These are phyloP conservation scores for Operophtera brumata DNA, from an alignment of 2,888 invertebrate genomes.

Conservation along the genomic window DNA sequence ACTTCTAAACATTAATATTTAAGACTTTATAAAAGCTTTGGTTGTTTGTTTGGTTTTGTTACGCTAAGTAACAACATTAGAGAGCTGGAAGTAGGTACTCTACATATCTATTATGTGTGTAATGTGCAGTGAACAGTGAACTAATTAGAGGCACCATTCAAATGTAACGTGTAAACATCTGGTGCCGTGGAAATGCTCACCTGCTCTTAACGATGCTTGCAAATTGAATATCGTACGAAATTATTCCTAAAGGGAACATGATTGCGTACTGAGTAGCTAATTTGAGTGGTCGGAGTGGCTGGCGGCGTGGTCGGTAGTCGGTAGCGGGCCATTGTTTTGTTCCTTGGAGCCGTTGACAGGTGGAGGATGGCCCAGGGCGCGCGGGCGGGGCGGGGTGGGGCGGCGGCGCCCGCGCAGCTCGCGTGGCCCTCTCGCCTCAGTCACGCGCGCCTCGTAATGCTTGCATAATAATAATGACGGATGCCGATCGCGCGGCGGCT, in stretches of 20 bases:
- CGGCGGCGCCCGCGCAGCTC: constrained; percentile 73
- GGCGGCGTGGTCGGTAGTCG: constrained; percentile 40
- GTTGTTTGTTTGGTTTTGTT: background rate
- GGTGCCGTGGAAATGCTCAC: constrained; percentile 22
- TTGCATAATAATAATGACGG: constrained; percentile 82
- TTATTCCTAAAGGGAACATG: constrained; percentile 43
- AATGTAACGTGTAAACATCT: constrained; percentile 46
- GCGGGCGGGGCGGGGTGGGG: constrained; percentile 41
- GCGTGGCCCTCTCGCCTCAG: constrained; percentile 79
- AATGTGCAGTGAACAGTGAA: constrained; percentile 13
- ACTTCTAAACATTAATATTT: background rate
- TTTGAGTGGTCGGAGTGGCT: constrained; percentile 38
- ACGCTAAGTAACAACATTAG: background rate
- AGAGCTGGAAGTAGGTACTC: background rate
- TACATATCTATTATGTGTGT: background rate
- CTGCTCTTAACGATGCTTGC: constrained; percentile 25
- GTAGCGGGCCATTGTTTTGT: constrained; percentile 47
- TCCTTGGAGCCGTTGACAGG: constrained; percentile 53
- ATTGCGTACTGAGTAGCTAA: constrained; percentile 50
- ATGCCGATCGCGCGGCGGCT: constrained; percentile 80
- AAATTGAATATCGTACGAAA: constrained; percentile 55
- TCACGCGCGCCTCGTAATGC: constrained; percentile 81
- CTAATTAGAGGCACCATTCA: constrained; percentile 37
- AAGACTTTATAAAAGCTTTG: background rate
- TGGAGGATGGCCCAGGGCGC: constrained; percentile 50